Evolutionary conservation across 1,140 invertebrate genomes (phyloP).

Genomic region (Drosophila funebris): DNA sequence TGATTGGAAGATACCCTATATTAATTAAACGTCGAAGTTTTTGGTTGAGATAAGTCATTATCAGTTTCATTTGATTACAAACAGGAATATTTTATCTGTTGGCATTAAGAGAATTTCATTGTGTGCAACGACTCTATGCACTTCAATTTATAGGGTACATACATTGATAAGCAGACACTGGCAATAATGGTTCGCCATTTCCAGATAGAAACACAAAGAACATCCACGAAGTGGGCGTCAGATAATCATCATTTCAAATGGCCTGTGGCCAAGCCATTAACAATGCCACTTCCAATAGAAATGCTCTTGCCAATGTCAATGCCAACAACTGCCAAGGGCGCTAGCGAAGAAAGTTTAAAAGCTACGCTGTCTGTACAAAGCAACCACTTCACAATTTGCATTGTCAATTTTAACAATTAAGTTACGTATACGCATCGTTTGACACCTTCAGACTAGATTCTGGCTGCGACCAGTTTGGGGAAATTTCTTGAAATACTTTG

Average conservation of each 20-base stretch:
- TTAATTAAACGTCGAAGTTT: background rate
- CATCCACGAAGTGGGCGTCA: slow-evolving; percentile 5
- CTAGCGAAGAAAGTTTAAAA: slow-evolving; percentile 19
- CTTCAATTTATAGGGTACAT: background rate
- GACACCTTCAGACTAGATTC: background rate
- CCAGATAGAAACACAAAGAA: slow-evolving; percentile 24
- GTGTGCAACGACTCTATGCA: background rate
- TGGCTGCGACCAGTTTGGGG: background rate
- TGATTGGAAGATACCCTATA: slow-evolving; percentile 5
- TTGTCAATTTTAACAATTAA: background rate
- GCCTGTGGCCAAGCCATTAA: slow-evolving; percentile 35
- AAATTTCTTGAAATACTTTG: background rate
- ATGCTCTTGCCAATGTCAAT: slow-evolving; percentile 10
- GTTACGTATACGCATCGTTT: slow-evolving; percentile 27
- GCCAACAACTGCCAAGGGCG: slow-evolving; percentile 5
- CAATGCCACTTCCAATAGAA: background rate
- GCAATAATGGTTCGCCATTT: slow-evolving; percentile 3
- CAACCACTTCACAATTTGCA: background rate
- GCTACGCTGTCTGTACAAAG: background rate
- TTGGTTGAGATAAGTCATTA: background rate
- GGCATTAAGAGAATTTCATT: too few relatives aligned
- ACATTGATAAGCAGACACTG: background rate
- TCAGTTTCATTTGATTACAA: background rate
- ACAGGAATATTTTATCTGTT: background rate
- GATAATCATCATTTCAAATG: slow-evolving; percentile 40